A percentile compares a stretch with the other conserved stretches of the same genome.
Conservation (phyloP, 1,140 invertebrate species). For the Megathymus violae region DNA sequence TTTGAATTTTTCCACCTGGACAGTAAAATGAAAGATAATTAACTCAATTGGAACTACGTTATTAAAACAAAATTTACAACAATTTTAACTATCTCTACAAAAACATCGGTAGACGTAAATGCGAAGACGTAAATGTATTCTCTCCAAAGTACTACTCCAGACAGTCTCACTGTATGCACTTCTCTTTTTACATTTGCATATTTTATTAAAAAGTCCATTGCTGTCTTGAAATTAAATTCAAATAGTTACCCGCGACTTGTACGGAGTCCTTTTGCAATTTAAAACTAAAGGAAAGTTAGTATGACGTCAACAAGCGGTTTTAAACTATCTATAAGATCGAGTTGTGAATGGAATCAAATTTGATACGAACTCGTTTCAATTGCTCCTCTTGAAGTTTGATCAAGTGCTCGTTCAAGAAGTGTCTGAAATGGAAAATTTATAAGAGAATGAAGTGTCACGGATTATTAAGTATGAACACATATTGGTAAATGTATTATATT, state of each 20-base stretch:
- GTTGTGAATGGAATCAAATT: neutral
- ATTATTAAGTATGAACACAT: too few species aligned
- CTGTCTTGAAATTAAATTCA: slow-evolving; percentile 30
- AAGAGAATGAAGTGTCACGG: too few species aligned
- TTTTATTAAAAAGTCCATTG: slow-evolving; percentile 36
- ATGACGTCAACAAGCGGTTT: slow-evolving; percentile 1
- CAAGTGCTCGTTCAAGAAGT: too few species aligned
- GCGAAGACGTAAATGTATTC: slow-evolving; percentile 16
- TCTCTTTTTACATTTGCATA: slow-evolving; percentile 31
- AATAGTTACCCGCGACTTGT: slow-evolving; percentile 21
- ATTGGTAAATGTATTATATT: too few species aligned
- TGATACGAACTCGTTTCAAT: neutral
- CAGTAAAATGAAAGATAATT: too few species aligned
- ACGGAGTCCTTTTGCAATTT: slow-evolving; percentile 9
- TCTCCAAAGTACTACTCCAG: slow-evolving; percentile 10
- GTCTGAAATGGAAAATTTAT: too few species aligned
- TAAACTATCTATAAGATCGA: neutral
- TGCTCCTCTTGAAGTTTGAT: too few species aligned
- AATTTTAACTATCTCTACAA: too few species aligned
- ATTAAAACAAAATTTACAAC: too few species aligned
- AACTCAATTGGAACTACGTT: slow-evolving; percentile 5
- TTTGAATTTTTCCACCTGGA: too few species aligned
- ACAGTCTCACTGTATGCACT: slow-evolving; percentile 23
- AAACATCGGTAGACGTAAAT: too few species aligned
- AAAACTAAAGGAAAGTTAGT: neutral